Percentiles rank a stretch among this genome's conserved stretches.
Evolutionary conservation across 2,113 vertebrate species (phyloP).

Genomic region (Alosa alosa): DNA sequence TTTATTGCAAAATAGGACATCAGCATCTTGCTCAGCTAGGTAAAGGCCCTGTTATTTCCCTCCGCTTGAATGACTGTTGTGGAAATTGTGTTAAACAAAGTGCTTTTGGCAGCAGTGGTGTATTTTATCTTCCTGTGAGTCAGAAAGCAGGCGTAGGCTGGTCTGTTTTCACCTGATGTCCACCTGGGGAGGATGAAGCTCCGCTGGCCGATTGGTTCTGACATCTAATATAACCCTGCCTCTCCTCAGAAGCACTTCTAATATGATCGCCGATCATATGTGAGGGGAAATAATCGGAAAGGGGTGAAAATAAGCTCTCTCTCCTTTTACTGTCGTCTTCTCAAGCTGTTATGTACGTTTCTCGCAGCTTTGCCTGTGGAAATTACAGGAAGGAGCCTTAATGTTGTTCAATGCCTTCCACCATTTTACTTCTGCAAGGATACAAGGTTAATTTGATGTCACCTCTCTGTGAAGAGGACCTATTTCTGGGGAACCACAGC

Average conservation of each 20-base stretch:
- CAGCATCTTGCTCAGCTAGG: slow-evolving; percentile 21
- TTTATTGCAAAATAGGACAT: slow-evolving; percentile 10
- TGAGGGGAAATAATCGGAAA: not conserved
- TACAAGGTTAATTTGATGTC: slow-evolving; percentile 14
- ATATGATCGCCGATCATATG: slow-evolving; percentile 24
- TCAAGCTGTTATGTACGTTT: not conserved
- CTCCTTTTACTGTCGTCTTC: not conserved
- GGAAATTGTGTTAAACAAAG: slow-evolving; percentile 30
- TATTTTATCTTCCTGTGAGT: slow-evolving; percentile 5
- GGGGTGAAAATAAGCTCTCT: not conserved
- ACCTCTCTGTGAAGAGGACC: not conserved
- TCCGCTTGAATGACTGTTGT: slow-evolving; percentile 16
- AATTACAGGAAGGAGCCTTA: not conserved
- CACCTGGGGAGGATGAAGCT: slow-evolving; percentile 15
- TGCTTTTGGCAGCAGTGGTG: not conserved
- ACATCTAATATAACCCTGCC: slow-evolving; percentile 43
- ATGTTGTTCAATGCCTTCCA: not conserved
- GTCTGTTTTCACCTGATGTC: slow-evolving; percentile 5
- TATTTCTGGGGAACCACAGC: not conserved
- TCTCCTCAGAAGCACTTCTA: slow-evolving; percentile 6
- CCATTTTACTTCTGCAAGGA: not conserved
- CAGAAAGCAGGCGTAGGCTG: not conserved
- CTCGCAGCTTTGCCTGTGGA: not conserved
- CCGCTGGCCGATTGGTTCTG: slow-evolving; percentile 33
- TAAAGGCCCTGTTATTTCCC: not conserved